Evolutionary conservation across 1,140 invertebrate genomes (phyloP).

Genomic region (Zaprionus tsacasi): DNA sequence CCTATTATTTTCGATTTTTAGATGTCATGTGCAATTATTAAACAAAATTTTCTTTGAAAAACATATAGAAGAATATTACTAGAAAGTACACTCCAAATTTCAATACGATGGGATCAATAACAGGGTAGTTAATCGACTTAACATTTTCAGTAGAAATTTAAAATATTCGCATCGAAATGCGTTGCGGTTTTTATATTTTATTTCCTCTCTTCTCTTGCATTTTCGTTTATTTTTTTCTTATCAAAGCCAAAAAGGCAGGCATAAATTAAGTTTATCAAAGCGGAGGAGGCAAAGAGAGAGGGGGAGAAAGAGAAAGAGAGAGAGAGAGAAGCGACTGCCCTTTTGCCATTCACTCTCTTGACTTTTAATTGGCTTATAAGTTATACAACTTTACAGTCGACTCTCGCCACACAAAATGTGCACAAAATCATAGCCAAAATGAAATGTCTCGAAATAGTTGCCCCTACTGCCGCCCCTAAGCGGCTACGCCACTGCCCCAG

Average conservation of each 20-base stretch:
- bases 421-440: constrained; percentile 43
- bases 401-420: constrained; percentile 3
- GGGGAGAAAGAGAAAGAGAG: not conserved
- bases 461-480: not conserved
- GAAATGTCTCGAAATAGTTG: constrained; percentile 53
- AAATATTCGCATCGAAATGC: not conserved
- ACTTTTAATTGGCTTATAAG: constrained; percentile 76
- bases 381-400: constrained; percentile 38
- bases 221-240: constrained; percentile 5
- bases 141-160: no score
- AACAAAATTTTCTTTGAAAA: no score
- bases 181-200: constrained; percentile 19
- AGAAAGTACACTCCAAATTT: no score
- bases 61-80: no score
- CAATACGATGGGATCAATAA: no score
- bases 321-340: constrained; percentile 12
- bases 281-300: not conserved
- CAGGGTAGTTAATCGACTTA: no score
- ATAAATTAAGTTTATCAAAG: constrained; percentile 58
- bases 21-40: no score
- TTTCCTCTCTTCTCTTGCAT: not conserved
- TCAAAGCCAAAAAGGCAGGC: constrained; percentile 12
- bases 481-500: not conserved
- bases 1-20: no score
- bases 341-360: constrained; percentile 38